Evolutionary conservation across 2,888 invertebrate genomes (phyloP), one percentile per base, ranked within the genome.

Genomic region (Aleiodes alternator): DNA sequence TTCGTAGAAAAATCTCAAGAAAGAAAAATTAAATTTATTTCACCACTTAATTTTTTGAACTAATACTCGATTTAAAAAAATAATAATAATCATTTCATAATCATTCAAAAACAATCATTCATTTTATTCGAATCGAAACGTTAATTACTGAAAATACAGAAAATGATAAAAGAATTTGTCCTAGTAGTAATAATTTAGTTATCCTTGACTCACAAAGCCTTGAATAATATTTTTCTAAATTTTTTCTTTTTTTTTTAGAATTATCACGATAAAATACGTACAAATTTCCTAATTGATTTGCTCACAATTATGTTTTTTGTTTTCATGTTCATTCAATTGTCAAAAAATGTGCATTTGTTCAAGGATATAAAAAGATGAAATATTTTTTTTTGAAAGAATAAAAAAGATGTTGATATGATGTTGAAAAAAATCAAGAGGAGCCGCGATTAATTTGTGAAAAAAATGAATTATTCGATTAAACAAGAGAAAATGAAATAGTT

Each of bases 231-330:
- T 43, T 7, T 43, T 43, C 11, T 11, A 9, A 5, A 43, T 64
- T 14, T 61, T 14, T 48, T 43, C 48, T 64, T 7, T 64, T 14
- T 61, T 14, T 48, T 43, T 64, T 64, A 64, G 48, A 64, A 64
- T 64, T 16, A 64, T 64, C 14, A 43, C 64, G 43, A 64, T 23
- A 43, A 43, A 34, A 43, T 9, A 48, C 64, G 5, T 14, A 43
- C 6, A 64, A 61, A 64, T 64, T 64, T n/a, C 3, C 34, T 34
- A 59, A 59, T n/a, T 38, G 4, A 34, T 12, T 59, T 12, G 43
- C 11, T 43, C 43, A 43, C 9, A 43, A n/a, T 59, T 12, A 59
- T 38, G 23, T 23, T 23, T 59, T 34, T 38, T 59, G 7, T 11
- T 6, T 34, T 59, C 12, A 29, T 59, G 7, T 11, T 38, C 31